Conservation (phyloP, 1,140 invertebrate species). For the Bombus picipes region DNA sequence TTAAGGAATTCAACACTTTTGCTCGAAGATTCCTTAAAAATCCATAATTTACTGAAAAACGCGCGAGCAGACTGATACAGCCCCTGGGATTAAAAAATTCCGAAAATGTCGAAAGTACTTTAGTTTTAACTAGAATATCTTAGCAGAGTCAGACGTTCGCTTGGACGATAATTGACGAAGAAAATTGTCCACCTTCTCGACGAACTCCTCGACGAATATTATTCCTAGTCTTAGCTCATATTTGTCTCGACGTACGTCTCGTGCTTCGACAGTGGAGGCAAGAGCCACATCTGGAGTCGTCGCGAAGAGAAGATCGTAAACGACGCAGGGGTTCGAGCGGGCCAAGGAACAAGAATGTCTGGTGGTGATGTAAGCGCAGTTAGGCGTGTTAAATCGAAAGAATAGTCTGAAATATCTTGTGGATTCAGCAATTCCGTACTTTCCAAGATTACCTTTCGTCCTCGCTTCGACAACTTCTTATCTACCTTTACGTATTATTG, state of each 20-base stretch:
- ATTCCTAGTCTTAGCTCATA: background rate
- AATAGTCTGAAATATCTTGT: background rate
- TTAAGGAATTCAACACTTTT: background rate
- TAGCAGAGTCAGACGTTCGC: background rate
- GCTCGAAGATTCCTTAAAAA: background rate
- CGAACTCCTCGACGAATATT: too few relatives aligned
- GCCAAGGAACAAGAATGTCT: background rate
- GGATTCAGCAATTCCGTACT: background rate
- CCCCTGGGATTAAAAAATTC: too few relatives aligned
- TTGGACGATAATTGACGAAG: background rate
- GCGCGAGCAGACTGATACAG: background rate
- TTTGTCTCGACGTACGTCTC: background rate
- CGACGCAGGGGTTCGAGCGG: conserved; percentile 14
- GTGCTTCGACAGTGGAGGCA: background rate
- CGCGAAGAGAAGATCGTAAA: conserved; percentile 20
- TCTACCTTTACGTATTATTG: background rate
- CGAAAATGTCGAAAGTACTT: too few relatives aligned
- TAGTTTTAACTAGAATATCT: too few relatives aligned
- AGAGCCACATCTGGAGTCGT: background rate
- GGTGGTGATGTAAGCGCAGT: conserved; percentile 20
- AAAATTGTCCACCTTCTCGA: background rate
- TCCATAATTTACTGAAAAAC: background rate
- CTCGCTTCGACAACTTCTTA: background rate
- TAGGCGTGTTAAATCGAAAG: background rate
- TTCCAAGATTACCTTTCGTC: background rate